Conservation (phyloP, 1,140 invertebrate species). For the Hormaphis cornu region DNA sequence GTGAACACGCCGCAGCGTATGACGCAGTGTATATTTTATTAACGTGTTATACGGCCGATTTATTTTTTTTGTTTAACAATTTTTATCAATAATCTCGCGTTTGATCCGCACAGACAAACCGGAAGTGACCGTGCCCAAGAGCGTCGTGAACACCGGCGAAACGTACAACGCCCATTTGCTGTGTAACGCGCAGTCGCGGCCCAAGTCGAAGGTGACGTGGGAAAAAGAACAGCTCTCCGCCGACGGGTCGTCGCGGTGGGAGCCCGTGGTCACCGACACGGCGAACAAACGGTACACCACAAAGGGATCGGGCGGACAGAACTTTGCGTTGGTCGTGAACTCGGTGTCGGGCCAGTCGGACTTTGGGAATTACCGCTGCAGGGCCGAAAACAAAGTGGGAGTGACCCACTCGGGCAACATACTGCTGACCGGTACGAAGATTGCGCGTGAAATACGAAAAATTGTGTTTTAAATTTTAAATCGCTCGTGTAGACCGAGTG, state of each 20-base stretch:
- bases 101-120: neutral
- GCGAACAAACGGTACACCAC: neutral
- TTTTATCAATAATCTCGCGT: neutral
- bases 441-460: neutral
- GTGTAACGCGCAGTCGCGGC: neutral
- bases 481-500: too few species aligned
- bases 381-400: neutral
- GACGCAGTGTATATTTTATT: too few species aligned
- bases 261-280: neutral
- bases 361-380: conserved; percentile 2
- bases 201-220: neutral
- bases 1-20: too few species aligned
- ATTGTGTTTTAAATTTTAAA: too few species aligned
- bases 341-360: neutral
- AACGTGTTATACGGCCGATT: too few species aligned
- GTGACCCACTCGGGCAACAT: neutral
- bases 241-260: neutral
- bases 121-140: neutral
- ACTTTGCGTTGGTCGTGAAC: neutral
- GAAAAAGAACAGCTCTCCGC: neutral
- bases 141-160: conserved; percentile 8
- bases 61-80: neutral
- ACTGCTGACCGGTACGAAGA: neutral
- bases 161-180: neutral
- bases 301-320: neutral